Evolutionary conservation across 2,888 invertebrate species (phyloP).

Genomic region (Orchestes rusci): DNA sequence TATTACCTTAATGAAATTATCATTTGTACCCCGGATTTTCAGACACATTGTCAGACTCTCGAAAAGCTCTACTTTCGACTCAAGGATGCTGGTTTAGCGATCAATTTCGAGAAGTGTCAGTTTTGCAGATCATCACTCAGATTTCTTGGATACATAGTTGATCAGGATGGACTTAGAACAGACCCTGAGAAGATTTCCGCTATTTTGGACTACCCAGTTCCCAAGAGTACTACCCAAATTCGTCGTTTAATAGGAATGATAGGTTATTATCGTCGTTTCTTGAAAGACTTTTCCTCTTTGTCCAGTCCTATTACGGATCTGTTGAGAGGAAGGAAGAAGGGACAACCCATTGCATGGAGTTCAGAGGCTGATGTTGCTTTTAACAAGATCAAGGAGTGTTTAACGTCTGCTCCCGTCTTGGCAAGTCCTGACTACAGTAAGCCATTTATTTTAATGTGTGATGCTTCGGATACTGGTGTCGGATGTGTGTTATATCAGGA

Average conservation of each 20-base stretch:
- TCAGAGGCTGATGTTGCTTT: too few species aligned
- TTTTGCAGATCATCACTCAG: too few species aligned
- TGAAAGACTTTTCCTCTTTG: conserved; percentile 16
- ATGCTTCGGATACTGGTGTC: too few species aligned
- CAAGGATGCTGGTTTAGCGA: conserved; percentile 17
- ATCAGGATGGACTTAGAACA: conserved; percentile 2
- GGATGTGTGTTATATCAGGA: conserved; percentile 26
- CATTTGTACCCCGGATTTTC: conserved; percentile 13
- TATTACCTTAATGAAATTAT: conserved; percentile 17
- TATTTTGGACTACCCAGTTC: too few species aligned
- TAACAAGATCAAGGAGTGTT: too few species aligned
- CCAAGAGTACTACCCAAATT: too few species aligned
- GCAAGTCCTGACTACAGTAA: conserved; percentile 24
- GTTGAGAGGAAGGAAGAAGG: conserved; percentile 20
- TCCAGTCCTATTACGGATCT: too few species aligned
- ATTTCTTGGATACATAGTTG: conserved; percentile 12
- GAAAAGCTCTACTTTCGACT: conserved; percentile 13
- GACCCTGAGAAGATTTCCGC: conserved; percentile 6
- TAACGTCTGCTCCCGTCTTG: too few species aligned
- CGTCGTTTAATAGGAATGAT: conserved; percentile 20
- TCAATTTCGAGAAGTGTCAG: too few species aligned
- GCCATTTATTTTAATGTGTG: conserved; percentile 26
- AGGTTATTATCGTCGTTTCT: conserved; percentile 17
- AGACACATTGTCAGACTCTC: conserved; percentile 12
- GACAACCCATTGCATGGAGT: conserved; percentile 19